phyloP scores from a whole-genome alignment of 92 coral and sea anemone species.

The Siderastrea radians region DNA sequence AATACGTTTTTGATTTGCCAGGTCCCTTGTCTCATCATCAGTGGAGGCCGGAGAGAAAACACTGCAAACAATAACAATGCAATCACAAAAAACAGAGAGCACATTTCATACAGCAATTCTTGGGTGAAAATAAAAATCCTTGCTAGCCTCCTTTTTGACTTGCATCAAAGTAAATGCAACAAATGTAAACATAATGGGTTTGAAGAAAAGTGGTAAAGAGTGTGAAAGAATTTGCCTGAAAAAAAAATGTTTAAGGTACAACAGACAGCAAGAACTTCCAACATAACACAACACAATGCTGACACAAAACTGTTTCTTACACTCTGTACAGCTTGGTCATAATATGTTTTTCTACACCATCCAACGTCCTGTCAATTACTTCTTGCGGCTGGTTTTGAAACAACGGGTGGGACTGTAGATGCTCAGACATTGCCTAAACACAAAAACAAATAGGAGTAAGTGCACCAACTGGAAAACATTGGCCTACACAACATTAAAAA shows the following conservation, averaged over 20 bases:
- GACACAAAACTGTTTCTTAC: conserved; percentile 57
- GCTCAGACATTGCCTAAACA: conserved; percentile 90
- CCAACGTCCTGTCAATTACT: conserved; percentile 85
- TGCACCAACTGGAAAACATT: not conserved
- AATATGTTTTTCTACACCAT: conserved; percentile 93
- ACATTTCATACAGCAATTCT: not conserved
- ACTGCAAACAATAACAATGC: conserved; percentile 37
- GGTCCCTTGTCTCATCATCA: conserved; percentile 94
- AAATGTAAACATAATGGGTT: no score
- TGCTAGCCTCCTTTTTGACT: no score
- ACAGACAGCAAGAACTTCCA: no score
- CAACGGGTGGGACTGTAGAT: conserved; percentile 83
- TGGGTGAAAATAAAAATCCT: no score
- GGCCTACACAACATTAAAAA: not conserved
- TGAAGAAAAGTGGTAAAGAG: no score
- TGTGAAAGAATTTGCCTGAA: no score
- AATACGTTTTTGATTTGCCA: conserved; percentile 89
- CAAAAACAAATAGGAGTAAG: not conserved
- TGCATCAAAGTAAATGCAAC: no score
- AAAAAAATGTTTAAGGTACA: no score
- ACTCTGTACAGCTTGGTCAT: conserved; percentile 95
- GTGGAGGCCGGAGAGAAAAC: conserved; percentile 96
- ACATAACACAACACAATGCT: not conserved
- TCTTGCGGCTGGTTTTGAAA: conserved; percentile 93
- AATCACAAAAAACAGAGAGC: not conserved